Evolutionary conservation across 2,797 vertebrate species (phyloP), one percentile per base, ranked within the genome.

Genomic region (Micrastur ruficollis): DNA sequence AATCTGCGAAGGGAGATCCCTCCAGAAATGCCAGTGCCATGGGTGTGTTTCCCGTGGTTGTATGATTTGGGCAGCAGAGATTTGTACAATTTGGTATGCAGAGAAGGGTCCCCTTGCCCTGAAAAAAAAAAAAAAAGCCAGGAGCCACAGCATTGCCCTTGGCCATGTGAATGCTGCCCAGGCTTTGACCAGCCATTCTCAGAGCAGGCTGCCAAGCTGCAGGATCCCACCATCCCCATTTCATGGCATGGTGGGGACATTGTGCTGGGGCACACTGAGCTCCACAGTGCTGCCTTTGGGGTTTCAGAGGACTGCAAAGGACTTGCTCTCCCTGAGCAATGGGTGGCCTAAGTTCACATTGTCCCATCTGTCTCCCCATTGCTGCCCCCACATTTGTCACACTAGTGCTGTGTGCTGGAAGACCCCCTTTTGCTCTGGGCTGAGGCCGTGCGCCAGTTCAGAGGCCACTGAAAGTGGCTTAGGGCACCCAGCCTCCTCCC

Each of bases 1-100:
- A 95, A 36, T 84, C 97, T 31, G 86, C 74, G 58, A 97, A 98
- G 98, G 55, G 86, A 89, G 81, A 97, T 40, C 20, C 89, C 38
- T 56, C 38, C 47, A 27, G 78, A 80, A 73, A 86, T 1, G 3
- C 47, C 20, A 47, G 26, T 1, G 2, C 22, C 34, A 20, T 17
- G 8, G 94, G 97, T 97, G 18, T 1, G 85, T 93, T 72, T 67
- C 2, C 1, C 19, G 31, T 12, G n/a, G 18, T 15, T 52, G 38
- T 10, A 46, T 26, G 2, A 2, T 73, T 31, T 44, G 56, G 50
- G 52, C 23, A 46, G 50, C 40, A 11, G 44, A 44, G 44, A 19
- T 44, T 44, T 44, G 44, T 44, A 44, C 44, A 19, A 18, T 44
- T 44, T 44, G 44, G 17, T 14, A 22, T 14, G 52, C 31, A 58